Conservation (phyloP, 2,888 invertebrate species). For the Nemapogon koenigi region DNA sequence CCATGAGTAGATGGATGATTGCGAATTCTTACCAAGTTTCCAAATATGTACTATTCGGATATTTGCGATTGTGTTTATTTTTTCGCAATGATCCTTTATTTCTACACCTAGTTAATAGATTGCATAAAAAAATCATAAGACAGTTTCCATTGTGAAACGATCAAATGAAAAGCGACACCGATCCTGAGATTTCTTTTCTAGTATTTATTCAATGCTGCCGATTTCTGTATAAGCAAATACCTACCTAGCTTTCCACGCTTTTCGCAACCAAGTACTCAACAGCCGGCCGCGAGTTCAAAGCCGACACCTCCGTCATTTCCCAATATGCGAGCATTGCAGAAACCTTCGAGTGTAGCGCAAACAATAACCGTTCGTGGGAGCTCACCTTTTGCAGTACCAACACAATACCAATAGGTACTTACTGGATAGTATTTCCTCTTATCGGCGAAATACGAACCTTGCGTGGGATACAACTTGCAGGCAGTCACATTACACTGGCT, state of each 20-base stretch:
- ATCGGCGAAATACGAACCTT: slow-evolving; percentile 40
- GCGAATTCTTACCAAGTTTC: too few relatives aligned
- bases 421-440: slow-evolving; percentile 41
- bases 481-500: too few relatives aligned
- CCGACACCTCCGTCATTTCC: slow-evolving; percentile 37
- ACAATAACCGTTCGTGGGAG: slow-evolving; percentile 57
- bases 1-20: too few relatives aligned
- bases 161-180: too few relatives aligned
- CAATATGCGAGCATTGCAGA: slow-evolving; percentile 53
- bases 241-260: slow-evolving; percentile 49
- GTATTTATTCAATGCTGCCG: slow-evolving; percentile 6
- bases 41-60: too few relatives aligned
- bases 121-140: too few relatives aligned
- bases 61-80: too few relatives aligned
- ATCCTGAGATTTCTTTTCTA: not conserved
- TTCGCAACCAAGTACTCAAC: slow-evolving; percentile 34
- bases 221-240: slow-evolving; percentile 25
- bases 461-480: slow-evolving; percentile 21
- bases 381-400: slow-evolving; percentile 26
- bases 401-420: slow-evolving; percentile 30
- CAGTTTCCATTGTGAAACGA: too few relatives aligned
- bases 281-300: not conserved
- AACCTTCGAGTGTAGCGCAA: slow-evolving; percentile 52
- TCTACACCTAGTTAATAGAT: too few relatives aligned
- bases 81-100: too few relatives aligned